phyloP scores from a whole-genome alignment of 2,113 vertebrate species.

The Tauraco erythrolophus region DNA sequence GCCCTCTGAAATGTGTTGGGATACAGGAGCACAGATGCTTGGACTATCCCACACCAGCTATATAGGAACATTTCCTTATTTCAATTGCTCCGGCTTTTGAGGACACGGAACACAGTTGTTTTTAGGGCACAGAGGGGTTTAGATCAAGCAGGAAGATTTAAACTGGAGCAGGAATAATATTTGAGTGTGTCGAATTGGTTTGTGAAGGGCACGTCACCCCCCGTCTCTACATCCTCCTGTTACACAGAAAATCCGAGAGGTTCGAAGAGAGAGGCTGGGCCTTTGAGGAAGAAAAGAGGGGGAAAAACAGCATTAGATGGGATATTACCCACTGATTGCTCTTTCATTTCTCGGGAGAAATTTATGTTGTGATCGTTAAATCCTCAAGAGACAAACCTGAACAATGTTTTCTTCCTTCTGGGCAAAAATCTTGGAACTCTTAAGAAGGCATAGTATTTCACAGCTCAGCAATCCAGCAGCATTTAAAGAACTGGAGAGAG shows the following conservation, averaged over 20 bases:
- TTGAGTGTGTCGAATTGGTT: background rate
- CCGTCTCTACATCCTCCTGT: background rate
- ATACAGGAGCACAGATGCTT: background rate
- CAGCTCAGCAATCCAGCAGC: constrained; percentile 46
- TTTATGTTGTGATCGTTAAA: constrained; percentile 47
- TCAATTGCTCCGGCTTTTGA: background rate
- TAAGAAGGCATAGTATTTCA: constrained; percentile 29
- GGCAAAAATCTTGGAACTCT: constrained; percentile 56
- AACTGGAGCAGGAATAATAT: background rate
- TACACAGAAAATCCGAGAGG: background rate
- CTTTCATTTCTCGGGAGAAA: constrained; percentile 41
- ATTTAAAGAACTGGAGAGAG: background rate
- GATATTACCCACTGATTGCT: constrained; percentile 16
- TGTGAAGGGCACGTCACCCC: background rate
- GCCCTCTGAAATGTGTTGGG: background rate
- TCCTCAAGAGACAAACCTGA: constrained; percentile 58
- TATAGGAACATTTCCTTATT: background rate
- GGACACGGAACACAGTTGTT: background rate
- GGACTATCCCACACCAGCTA: background rate
- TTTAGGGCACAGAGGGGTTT: background rate
- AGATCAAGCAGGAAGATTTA: background rate
- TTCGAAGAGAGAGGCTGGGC: background rate
- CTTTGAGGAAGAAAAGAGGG: background rate
- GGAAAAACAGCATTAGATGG: background rate
- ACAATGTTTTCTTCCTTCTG: constrained; percentile 48